Evolutionary conservation across 2,113 vertebrate species (phyloP), one percentile per base, ranked within the genome.

Genomic region (Pelusios castaneus): DNA sequence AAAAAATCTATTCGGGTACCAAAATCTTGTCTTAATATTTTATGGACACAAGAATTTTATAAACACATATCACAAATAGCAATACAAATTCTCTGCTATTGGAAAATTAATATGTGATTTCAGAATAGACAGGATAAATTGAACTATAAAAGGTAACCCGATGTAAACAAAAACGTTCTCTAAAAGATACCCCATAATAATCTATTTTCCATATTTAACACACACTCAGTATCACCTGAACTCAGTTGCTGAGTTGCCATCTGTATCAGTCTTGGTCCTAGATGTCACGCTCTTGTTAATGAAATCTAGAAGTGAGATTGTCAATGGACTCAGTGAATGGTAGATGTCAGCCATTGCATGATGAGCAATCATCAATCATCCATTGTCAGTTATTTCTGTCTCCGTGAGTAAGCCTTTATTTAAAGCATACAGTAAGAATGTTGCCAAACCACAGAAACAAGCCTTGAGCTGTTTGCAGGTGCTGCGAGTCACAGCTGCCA

Each of bases 351-450:
- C 97, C 98, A 85, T 97, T 93, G 98, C 93, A 92, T 98, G 98
- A 99, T 99, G 98, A 98, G 98, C 88, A 96, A 98, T 99, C 98
- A 99, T 99, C 99, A 99, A 98, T 99, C 98, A 99, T 98, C 97
- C 96, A 80, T 95, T 99, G 99, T 98, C 99, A 99, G 98, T 96
- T 98, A 98, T 98, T 98, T 98, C 98, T 98, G 97, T 98, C 97
- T 98, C 97, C 95, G 96, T 98, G 98, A 98, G 97, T 98, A 97
- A 98, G 98, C 96, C 98, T 99, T 99, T 99, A 98, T 98, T 99
- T 98, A 98, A 98, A 98, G 98, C 96, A 96, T 96, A 96, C 98
- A 99, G 98, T 97, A 98, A 98, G 98, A 99, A 98, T 99, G 98
- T 98, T 98, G 98, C 99, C 98, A 98, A 98, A 98, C 98, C 99